phyloP scores from a whole-genome alignment of 2,888 invertebrate genomes.

The Homarus gammarus region DNA sequence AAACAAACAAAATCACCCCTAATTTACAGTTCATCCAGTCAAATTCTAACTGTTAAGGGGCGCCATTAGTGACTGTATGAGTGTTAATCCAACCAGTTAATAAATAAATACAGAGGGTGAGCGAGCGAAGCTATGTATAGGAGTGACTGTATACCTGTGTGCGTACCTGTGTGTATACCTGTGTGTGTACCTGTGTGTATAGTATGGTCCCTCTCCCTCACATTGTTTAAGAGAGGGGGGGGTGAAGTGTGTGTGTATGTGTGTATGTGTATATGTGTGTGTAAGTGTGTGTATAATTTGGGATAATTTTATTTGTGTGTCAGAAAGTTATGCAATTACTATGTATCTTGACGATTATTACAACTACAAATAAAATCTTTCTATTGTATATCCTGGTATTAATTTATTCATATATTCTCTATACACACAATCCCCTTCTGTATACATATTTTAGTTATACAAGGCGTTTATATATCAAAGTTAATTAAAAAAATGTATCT shows the following conservation, averaged over 20 bases:
- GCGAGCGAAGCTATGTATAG: slow-evolving; percentile 22
- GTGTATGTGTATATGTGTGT: slow-evolving; percentile 15
- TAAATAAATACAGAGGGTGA: too few species aligned
- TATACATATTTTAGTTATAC: too few species aligned
- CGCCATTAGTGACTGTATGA: too few species aligned
- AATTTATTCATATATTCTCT: too few species aligned
- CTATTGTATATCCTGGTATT: slow-evolving; percentile 28
- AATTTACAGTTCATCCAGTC: too few species aligned
- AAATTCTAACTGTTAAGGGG: too few species aligned
- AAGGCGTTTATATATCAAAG: too few species aligned
- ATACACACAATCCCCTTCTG: too few species aligned
- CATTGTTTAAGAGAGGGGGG: neutral
- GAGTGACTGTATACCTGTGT: neutral
- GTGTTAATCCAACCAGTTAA: too few species aligned
- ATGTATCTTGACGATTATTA: slow-evolving; percentile 49
- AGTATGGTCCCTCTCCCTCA: too few species aligned
- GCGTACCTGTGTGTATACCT: neutral
- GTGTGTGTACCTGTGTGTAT: neutral
- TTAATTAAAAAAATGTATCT: too few species aligned
- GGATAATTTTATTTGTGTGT: neutral
- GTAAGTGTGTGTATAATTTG: slow-evolving; percentile 12
- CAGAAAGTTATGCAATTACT: slow-evolving; percentile 21
- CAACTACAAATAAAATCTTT: slow-evolving; percentile 54
- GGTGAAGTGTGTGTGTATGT: slow-evolving; percentile 6
- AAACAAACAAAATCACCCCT: too few species aligned